Conservation (phyloP, 2,113 vertebrate species). For the Alces alces region DNA sequence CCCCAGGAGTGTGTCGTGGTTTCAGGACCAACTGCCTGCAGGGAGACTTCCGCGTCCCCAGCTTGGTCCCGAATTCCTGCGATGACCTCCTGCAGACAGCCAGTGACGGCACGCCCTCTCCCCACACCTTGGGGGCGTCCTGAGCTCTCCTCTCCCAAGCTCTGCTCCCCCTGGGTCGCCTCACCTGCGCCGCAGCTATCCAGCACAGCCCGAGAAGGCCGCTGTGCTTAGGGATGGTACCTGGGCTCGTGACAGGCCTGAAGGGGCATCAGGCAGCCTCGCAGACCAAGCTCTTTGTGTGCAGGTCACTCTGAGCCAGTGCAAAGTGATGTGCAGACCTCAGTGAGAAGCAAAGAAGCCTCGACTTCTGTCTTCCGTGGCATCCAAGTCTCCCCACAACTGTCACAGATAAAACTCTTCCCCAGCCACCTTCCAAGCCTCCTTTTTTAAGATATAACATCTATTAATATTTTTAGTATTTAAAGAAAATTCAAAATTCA, state of each 20-base stretch:
- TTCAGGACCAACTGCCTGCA: background rate
- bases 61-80: background rate
- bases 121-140: background rate
- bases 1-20: background rate
- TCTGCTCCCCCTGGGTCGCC: background rate
- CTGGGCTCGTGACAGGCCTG: background rate
- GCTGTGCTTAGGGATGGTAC: background rate
- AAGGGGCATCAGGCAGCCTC: background rate
- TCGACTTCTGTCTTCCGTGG: background rate
- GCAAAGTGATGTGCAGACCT: background rate
- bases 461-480: background rate
- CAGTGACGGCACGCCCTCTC: rapidly evolving
- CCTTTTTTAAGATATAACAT: background rate
- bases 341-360: background rate
- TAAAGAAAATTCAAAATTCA: background rate
- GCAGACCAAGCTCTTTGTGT: background rate
- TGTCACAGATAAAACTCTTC: background rate
- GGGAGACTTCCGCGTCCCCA: background rate
- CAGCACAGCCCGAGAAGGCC: background rate
- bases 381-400: background rate
- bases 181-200: background rate
- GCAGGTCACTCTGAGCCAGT: background rate
- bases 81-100: background rate
- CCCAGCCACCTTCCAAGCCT: background rate
- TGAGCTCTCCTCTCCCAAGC: background rate